Base-by-base conservation (phyloP, 2,113 vertebrate species). In the Monopterus albus region DNA sequence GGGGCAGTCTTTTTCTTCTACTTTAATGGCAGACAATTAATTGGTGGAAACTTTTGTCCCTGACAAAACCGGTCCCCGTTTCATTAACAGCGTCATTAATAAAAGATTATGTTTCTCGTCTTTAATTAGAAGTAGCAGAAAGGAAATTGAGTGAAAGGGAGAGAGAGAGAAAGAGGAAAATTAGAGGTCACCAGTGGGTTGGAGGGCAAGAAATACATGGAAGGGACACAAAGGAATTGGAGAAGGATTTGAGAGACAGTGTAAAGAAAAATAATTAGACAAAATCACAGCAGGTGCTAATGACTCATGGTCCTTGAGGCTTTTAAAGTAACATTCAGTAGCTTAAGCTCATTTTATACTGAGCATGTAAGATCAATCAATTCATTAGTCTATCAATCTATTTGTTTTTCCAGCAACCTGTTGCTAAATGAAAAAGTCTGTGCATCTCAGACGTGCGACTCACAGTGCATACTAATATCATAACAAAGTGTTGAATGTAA, bases 51-150 rank as follows among this genome's bases (percentile, higher is more conserved):
- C 70, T 80, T 89, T 85, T 83, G 83, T 82, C 62, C 78, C 71
- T 45, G 70, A 88, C 76, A 80, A 89, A 88, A 86, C 75, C 55
- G 11, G 78, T 14, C 62, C 78, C 72, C 35, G 45, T 87, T 88
- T 91, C 84, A 91, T 90, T 90, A 91, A 85, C 63, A 52, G 63
- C 55, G 56, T 79, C 85, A 87, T 92, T 92, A 90, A 91, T 91
- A 91, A 91, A 90, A 81, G 70, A 89, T 82, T 75, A 61, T 78
- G 67, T 84, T 87, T 84, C 82, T 84, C 74, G 67, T 79, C 83
- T 86, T 72, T 89, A 90, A 89, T 91, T 89, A 88, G 81, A 72
- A 81, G 64, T 73, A 75, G 65, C 17, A 14, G 69, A 65, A 33
- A 38, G 82, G 65, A 76, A 68, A 60, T 52, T 53, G 67, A 72